phyloP scores from a whole-genome alignment of 2,888 invertebrate species.

The Galeopsomyia nigrocyanea region DNA sequence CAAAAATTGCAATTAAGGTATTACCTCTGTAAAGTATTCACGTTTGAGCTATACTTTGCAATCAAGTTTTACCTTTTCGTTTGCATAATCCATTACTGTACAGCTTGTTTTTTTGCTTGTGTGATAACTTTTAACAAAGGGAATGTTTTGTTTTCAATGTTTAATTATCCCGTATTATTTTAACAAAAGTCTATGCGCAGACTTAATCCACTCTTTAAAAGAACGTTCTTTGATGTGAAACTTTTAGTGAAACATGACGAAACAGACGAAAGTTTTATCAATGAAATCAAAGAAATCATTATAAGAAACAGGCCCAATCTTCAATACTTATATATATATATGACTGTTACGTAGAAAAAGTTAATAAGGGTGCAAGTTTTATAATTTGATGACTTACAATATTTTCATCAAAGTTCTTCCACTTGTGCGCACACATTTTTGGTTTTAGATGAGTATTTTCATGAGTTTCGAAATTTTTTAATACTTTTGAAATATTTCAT shows the following conservation, averaged over 20 bases:
- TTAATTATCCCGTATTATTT: constrained; percentile 16
- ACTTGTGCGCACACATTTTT: constrained; percentile 42
- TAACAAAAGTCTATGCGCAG: not conserved
- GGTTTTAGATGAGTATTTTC: constrained; percentile 23
- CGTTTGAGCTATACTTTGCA: constrained; percentile 23
- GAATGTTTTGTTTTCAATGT: constrained; percentile 21
- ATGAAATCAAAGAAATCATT: constrained; percentile 53
- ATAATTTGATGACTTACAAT: constrained; percentile 27
- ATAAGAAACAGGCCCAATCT: constrained; percentile 43
- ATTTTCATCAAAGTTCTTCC: constrained; percentile 48
- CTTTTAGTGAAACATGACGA: constrained; percentile 36
- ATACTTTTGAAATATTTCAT: constrained; percentile 14
- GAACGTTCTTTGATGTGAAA: constrained; percentile 32
- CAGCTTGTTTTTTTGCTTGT: constrained; percentile 36
- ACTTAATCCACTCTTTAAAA: constrained; percentile 23
- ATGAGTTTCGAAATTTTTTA: constrained; percentile 23
- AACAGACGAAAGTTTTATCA: constrained; percentile 49
- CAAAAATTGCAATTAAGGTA: constrained; percentile 26
- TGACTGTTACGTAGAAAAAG: constrained; percentile 22
- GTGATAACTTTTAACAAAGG: constrained; percentile 35
- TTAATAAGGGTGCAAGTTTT: constrained; percentile 6
- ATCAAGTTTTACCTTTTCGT: constrained; percentile 34
- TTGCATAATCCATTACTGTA: constrained; percentile 31
- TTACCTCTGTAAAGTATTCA: constrained; percentile 18
- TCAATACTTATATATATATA: constrained; percentile 45